These are phyloP conservation scores for Geopemphigus sp. DNA, from an alignment of 1,140 invertebrate species.

Conservation along the genomic window DNA sequence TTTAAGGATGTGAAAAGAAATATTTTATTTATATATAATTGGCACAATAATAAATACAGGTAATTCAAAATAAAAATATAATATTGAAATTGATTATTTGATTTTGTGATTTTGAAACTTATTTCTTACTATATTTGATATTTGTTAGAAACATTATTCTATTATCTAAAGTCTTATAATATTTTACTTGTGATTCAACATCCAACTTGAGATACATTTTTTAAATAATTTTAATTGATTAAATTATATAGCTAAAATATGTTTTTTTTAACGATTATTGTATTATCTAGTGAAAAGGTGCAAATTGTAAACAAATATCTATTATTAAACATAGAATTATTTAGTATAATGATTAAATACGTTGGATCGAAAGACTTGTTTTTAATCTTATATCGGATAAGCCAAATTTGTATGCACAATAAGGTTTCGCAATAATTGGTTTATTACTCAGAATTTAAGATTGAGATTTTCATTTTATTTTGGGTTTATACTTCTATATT, in stretches of 20 bases:
- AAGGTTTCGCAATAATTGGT: neutral
- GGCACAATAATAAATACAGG: neutral
- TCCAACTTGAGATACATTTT: neutral
- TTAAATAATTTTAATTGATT: slow-evolving; percentile 9
- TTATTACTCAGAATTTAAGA: neutral
- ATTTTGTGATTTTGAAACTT: neutral
- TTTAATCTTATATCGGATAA: neutral
- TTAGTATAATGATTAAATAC: neutral
- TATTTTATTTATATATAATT: neutral
- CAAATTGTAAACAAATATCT: neutral
- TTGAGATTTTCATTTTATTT: no score
- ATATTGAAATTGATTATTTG: neutral
- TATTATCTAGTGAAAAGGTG: slow-evolving; percentile 8
- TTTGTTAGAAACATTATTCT: neutral
- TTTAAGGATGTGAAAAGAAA: slow-evolving; percentile 11
- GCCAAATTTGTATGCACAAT: neutral
- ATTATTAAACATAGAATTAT: neutral
- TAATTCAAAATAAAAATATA: neutral
- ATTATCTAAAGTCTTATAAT: neutral
- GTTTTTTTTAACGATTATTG: neutral
- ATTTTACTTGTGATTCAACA: neutral
- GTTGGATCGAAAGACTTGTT: neutral
- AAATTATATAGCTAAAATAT: neutral
- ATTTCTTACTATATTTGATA: neutral
- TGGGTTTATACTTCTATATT: neutral